phyloP scores from a whole-genome alignment of 53 echinoderm and acorn worm species.

The Stichopus horrens region DNA sequence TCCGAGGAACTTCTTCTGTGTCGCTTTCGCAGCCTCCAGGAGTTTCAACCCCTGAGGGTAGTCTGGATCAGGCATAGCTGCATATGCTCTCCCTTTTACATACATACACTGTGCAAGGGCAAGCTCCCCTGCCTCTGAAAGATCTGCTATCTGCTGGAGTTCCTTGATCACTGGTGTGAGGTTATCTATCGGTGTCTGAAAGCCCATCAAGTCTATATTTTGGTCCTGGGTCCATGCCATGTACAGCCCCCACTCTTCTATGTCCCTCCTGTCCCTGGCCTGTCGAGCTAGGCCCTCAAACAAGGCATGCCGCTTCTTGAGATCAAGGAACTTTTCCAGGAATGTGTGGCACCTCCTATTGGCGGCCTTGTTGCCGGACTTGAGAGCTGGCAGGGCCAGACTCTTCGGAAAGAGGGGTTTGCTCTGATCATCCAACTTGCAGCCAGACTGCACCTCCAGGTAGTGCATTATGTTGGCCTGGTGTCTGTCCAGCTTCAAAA shows the following conservation, averaged over 20 bases:
- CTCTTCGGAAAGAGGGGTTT: constrained; percentile 21
- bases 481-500: constrained; percentile 61
- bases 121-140: constrained; percentile 44
- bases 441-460: constrained; percentile 73
- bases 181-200: background rate
- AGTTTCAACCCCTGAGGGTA: constrained; percentile 57
- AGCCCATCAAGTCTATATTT: constrained; percentile 40
- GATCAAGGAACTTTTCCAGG: constrained; percentile 65
- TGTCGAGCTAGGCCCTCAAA: constrained; percentile 42
- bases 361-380: background rate
- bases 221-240: constrained; percentile 80
- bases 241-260: constrained; percentile 59
- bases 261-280: constrained; percentile 43
- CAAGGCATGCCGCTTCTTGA: constrained; percentile 48
- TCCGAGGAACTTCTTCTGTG: constrained; percentile 52
- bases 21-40: constrained; percentile 55
- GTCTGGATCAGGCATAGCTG: constrained; percentile 32
- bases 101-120: constrained; percentile 65
- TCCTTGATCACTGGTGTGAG: constrained; percentile 45
- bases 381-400: background rate
- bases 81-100: constrained; percentile 61
- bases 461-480: constrained; percentile 77
- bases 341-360: constrained; percentile 40
- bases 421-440: constrained; percentile 58
- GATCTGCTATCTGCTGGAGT: background rate